Conservation (phyloP, 2,888 invertebrate species). For the Physocephala rufipes region DNA sequence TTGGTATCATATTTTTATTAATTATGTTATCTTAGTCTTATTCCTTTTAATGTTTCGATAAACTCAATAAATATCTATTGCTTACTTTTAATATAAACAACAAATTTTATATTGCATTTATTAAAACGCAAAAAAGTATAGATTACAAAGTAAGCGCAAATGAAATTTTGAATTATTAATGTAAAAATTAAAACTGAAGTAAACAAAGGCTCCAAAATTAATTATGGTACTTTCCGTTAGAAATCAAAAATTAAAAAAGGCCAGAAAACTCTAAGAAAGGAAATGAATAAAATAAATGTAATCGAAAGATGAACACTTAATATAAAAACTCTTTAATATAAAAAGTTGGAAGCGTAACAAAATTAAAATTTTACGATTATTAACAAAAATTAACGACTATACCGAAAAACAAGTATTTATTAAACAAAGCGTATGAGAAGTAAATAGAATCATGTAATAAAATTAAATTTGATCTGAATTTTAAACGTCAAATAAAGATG, state of each 20-base stretch:
- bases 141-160: too few relatives aligned
- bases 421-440: conserved; percentile 35
- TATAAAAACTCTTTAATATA: conserved; percentile 44
- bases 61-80: neutral
- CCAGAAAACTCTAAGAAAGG: conserved; percentile 44
- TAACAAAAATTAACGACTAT: too few relatives aligned
- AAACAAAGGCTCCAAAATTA: conserved; percentile 33
- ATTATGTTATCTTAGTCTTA: too few relatives aligned
- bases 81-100: neutral
- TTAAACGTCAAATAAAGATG: conserved; percentile 62
- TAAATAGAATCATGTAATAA: conserved; percentile 52
- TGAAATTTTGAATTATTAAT: conserved; percentile 6
- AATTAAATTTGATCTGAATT: conserved; percentile 49
- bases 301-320: conserved; percentile 51
- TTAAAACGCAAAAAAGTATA: too few relatives aligned
- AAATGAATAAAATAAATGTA: conserved; percentile 46
- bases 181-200: conserved; percentile 34
- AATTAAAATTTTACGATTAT: conserved; percentile 26
- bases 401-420: conserved; percentile 39
- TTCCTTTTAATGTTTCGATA: too few relatives aligned
- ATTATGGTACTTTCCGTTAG: conserved; percentile 43
- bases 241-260: conserved; percentile 47
- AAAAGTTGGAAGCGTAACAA: conserved; percentile 31
- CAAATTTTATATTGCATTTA: neutral
- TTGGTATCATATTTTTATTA: too few relatives aligned